Percentiles rank a stretch among this genome's conserved stretches.
Conservation (phyloP, 2,888 invertebrate species). For the Cerceris ruficornis region DNA sequence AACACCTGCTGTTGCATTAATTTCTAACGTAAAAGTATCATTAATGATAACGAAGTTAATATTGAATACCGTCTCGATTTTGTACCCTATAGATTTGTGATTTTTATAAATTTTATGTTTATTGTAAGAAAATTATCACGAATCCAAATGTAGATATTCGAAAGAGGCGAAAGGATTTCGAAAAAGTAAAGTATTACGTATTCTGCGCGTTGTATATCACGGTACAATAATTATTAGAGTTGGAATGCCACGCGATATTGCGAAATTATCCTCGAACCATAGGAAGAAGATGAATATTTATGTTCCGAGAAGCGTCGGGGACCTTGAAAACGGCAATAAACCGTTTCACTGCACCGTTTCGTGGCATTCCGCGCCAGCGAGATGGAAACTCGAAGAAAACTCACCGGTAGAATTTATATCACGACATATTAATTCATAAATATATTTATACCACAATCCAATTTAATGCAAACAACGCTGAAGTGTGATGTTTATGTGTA, state of each 20-base stretch:
- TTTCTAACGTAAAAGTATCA: no score
- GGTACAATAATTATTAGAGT: conserved; percentile 45
- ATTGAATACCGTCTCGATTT: neutral
- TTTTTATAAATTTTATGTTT: no score
- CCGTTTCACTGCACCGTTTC: conserved; percentile 62
- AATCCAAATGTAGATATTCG: neutral
- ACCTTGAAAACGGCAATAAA: conserved; percentile 64
- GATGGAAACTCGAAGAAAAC: conserved; percentile 41
- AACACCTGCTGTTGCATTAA: no score
- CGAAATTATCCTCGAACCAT: conserved; percentile 50
- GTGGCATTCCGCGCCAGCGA: conserved; percentile 51
- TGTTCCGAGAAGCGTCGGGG: conserved; percentile 53
- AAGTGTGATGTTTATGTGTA: no score
- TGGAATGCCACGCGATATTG: conserved; percentile 47
- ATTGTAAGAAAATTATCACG: no score
- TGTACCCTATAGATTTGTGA: neutral
- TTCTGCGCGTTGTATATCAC: conserved; percentile 6
- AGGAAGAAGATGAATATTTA: conserved; percentile 65
- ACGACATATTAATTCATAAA: conserved; percentile 12
- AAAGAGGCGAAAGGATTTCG: neutral
- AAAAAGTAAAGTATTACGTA: conserved; percentile 30
- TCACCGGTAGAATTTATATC: conserved; percentile 14
- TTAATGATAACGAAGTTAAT: neutral
- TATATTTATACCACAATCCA: neutral
- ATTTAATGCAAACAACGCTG: no score